These are phyloP conservation scores for Eurypyga helias DNA, from an alignment of 2,113 vertebrate species.

Conservation along the genomic window DNA sequence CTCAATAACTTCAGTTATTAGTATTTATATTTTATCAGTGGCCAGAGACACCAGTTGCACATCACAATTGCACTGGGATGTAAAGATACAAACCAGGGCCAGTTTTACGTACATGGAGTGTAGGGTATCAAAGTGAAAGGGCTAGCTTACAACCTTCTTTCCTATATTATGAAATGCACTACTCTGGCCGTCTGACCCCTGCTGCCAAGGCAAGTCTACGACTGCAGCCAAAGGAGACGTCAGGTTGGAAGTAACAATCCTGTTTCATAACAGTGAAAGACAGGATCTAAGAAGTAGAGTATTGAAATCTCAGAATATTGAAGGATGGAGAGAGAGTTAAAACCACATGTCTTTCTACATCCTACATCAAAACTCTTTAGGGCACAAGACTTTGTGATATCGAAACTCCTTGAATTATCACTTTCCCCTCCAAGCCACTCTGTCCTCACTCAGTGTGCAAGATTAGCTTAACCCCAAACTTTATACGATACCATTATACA, in stretches of 20 bases:
- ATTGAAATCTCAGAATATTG: neutral
- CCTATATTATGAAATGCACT: neutral
- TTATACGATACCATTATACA: neutral
- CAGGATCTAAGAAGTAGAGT: neutral
- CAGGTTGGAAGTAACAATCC: neutral
- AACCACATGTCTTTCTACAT: rapidly evolving
- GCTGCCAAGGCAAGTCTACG: neutral
- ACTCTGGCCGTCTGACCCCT: neutral
- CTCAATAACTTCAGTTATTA: neutral
- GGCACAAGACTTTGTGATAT: neutral
- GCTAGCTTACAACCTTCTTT: neutral
- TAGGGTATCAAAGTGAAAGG: neutral
- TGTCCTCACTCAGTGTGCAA: neutral
- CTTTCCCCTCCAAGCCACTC: neutral
- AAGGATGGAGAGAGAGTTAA: neutral
- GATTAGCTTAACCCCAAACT: neutral
- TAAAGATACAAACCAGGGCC: neutral
- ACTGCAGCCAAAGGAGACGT: neutral
- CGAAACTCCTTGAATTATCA: neutral
- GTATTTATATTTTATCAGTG: neutral
- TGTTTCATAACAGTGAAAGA: neutral
- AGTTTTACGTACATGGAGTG: neutral
- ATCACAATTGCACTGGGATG: neutral
- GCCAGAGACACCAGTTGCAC: neutral
- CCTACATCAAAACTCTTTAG: neutral